Base-by-base conservation (phyloP, 1,140 invertebrate species). In the Homarus americanus region DNA sequence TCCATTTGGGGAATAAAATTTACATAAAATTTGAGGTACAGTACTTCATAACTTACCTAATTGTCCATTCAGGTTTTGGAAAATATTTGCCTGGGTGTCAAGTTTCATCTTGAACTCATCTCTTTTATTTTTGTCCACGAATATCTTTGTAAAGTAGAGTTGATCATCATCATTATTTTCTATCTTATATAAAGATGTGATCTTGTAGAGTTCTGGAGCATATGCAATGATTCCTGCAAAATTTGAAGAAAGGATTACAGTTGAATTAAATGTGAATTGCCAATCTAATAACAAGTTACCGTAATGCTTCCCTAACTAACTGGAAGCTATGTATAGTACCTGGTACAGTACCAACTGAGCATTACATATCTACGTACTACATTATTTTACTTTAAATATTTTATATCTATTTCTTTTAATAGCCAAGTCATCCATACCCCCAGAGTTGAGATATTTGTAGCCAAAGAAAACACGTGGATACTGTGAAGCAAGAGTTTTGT, bases 21-120 rank as follows among this genome's bases (percentile, higher is more conserved):
- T n/a, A n/a, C n/a, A n/a, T n/a, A n/a, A n/a, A n/a, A n/a, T n/a
- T n/a, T n/a, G n/a, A n/a, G n/a, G 40, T 3, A 34, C 82, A 32
- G 15, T 93, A 79, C 93, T 93, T 78, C 9, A 69, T 0, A 92
- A 93, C 95, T 96, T 95, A 98, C 97, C 96, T 82, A 96, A 94
- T 91, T 97, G 97, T 49, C 98, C 98, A 95, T 98, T 96, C 0
- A 99, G 95, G 95, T 98, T 99, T 94, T 99, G 98, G 94, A 99
- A 99, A 91, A 99, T 97, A 82, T 96, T 95, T 7, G 98, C 97
- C 93, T 97, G 96, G 83, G 97, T 97, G 94, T 99, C 99, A n/a
- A 99, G 94, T 86, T 97, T 97, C n/a, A 99, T 98, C 76, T 96
- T 95, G 91, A 97, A 95, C 82, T 96, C 96, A 72, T 96, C 94